Conservation (phyloP, 2,888 invertebrate species). For the Xestia c-nigrum region DNA sequence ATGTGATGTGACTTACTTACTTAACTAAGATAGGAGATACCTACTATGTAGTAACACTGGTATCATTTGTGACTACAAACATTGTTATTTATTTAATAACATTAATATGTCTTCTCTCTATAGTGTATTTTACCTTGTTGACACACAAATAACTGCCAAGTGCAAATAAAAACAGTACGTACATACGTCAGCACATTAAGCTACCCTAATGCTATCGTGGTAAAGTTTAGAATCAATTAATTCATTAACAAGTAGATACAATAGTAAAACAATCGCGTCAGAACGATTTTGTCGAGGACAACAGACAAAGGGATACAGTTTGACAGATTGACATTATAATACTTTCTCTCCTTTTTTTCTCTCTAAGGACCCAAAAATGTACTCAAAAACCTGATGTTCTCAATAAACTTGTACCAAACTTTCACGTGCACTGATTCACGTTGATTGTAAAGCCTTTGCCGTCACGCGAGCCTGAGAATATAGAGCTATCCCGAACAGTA, state of each 20-base stretch:
- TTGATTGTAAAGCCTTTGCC: slow-evolving; percentile 76
- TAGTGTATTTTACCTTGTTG: neutral
- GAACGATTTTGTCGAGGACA: too few species aligned
- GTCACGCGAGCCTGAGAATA: slow-evolving; percentile 78
- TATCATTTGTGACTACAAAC: neutral
- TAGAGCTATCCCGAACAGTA: slow-evolving; percentile 59
- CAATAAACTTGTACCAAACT: slow-evolving; percentile 76
- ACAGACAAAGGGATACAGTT: too few species aligned
- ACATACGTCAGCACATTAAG: too few species aligned
- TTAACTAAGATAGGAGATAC: neutral
- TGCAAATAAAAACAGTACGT: neutral
- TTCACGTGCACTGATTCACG: slow-evolving; percentile 77
- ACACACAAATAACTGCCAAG: too few species aligned
- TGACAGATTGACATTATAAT: too few species aligned
- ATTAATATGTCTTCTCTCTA: neutral
- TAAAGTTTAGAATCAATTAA: too few species aligned
- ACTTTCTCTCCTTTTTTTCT: neutral
- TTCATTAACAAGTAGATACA: too few species aligned
- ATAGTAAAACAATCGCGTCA: too few species aligned
- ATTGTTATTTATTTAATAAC: too few species aligned
- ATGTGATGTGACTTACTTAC: neutral
- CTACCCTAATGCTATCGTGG: too few species aligned
- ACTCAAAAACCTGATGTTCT: slow-evolving; percentile 19
- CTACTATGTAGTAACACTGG: neutral
- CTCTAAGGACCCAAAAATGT: neutral